Conservation (phyloP, 2,888 invertebrate species). For the Masnerella sp. region DNA sequence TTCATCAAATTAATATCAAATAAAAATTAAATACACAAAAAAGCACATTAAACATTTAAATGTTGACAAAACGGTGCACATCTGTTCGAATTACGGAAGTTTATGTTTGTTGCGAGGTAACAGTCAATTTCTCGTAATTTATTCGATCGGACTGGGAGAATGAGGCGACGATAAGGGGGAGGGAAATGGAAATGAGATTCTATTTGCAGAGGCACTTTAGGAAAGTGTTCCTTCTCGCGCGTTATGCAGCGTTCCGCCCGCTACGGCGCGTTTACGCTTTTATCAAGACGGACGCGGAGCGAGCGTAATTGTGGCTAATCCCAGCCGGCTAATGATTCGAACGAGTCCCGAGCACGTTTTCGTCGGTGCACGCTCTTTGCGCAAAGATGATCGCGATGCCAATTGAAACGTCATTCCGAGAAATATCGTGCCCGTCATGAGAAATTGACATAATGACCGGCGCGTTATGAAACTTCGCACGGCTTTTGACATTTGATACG, state of each 20-base stretch:
- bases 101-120: conserved; percentile 11
- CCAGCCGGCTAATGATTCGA: conserved; percentile 56
- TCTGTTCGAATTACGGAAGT: too few species aligned
- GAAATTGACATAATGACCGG: conserved; percentile 38
- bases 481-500: conserved; percentile 36
- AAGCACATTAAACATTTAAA: too few species aligned
- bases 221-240: conserved; percentile 39
- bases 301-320: conserved; percentile 57
- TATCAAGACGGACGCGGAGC: conserved; percentile 45
- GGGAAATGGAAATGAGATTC: conserved; percentile 42
- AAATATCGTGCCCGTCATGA: conserved; percentile 50
- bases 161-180: conserved; percentile 10
- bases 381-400: conserved; percentile 51
- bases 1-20: too few species aligned
- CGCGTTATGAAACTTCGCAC: conserved; percentile 29
- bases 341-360: conserved; percentile 55
- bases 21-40: too few species aligned
- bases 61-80: too few species aligned
- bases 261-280: conserved; percentile 46
- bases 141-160: conserved; percentile 8
- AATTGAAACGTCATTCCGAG: conserved; percentile 59
- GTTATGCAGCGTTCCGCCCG: conserved; percentile 25
- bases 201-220: conserved; percentile 38
- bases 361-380: conserved; percentile 44
- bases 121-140: conserved; percentile 5